Percentiles rank a stretch among this genome's conserved stretches.
These are phyloP conservation scores for Gymnoscopelus braueri DNA, from an alignment of 2,797 vertebrate species.

Conservation along the genomic window DNA sequence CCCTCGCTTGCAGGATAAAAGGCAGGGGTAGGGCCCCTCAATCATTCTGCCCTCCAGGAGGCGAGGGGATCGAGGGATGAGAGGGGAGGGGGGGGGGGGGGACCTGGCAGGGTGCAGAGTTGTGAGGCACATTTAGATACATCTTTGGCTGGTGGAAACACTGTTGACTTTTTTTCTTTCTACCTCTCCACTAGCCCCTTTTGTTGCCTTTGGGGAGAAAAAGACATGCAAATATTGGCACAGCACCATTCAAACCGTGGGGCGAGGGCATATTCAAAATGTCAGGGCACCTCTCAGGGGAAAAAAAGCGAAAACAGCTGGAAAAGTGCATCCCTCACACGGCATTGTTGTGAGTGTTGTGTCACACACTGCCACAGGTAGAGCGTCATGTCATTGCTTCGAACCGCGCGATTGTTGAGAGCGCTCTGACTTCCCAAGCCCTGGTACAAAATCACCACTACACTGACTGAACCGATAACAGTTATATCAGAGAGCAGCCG, in stretches of 20 bases:
- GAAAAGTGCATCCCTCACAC: constrained; percentile 49
- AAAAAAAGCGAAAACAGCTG: constrained; percentile 59
- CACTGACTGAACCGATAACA: not conserved
- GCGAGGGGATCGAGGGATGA: constrained; percentile 75
- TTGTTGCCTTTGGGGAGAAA: constrained; percentile 75
- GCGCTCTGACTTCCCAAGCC: not conserved
- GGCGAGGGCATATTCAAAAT: constrained; percentile 75
- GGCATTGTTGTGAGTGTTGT: constrained; percentile 26
- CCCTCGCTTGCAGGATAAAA: constrained; percentile 81
- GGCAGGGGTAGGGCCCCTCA: constrained; percentile 79
- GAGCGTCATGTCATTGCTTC: constrained; percentile 19
- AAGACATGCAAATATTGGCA: constrained; percentile 80
- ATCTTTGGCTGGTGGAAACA: constrained; percentile 73
- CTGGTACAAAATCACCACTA: constrained; percentile 1
- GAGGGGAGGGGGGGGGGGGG: constrained; percentile 49
- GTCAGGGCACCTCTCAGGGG: constrained; percentile 65
- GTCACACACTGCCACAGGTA: constrained; percentile 36
- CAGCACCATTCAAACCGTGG: constrained; percentile 63
- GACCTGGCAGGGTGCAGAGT: constrained; percentile 75
- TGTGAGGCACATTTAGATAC: constrained; percentile 80
- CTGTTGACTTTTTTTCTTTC: constrained; percentile 68
- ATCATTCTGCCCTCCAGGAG: constrained; percentile 81
- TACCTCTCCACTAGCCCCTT: constrained; percentile 52
- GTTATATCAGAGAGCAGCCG: constrained; percentile 6
- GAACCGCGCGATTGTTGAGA: constrained; percentile 14